These are phyloP conservation scores for Holacanthus passer DNA, from an alignment of 2,113 vertebrate species.

Conservation along the genomic window DNA sequence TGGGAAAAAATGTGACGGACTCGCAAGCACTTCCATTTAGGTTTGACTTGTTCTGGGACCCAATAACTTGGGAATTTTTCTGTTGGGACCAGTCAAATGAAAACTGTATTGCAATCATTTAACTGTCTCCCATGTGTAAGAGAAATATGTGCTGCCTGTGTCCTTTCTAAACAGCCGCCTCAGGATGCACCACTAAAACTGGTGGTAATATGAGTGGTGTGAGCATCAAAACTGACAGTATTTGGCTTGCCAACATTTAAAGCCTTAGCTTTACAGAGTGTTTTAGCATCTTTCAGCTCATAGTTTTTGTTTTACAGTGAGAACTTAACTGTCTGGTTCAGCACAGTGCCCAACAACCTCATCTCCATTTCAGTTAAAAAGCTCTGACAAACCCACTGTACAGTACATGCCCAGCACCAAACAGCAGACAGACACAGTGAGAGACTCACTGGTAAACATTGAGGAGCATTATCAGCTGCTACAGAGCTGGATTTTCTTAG, in stretches of 20 bases:
- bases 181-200: neutral
- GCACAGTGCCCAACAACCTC: neutral
- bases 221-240: neutral
- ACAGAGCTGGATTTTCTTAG: no score
- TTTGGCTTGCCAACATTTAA: neutral
- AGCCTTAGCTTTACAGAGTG: neutral
- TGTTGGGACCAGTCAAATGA: neutral
- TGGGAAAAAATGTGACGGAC: neutral
- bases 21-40: neutral
- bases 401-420: neutral
- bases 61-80: neutral
- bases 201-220: neutral
- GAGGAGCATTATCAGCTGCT: neutral
- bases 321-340: neutral
- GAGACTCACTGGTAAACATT: neutral
- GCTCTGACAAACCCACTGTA: neutral
- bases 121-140: neutral
- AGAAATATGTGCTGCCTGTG: neutral
- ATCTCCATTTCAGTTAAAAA: neutral
- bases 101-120: neutral
- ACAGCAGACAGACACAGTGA: neutral
- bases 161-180: neutral
- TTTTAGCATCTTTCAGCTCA: neutral
- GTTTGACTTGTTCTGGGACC: neutral
- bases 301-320: neutral